These are phyloP conservation scores for Microcebus ravelobensis DNA, from an alignment of 2,113 vertebrate genomes.

Conservation along the genomic window DNA sequence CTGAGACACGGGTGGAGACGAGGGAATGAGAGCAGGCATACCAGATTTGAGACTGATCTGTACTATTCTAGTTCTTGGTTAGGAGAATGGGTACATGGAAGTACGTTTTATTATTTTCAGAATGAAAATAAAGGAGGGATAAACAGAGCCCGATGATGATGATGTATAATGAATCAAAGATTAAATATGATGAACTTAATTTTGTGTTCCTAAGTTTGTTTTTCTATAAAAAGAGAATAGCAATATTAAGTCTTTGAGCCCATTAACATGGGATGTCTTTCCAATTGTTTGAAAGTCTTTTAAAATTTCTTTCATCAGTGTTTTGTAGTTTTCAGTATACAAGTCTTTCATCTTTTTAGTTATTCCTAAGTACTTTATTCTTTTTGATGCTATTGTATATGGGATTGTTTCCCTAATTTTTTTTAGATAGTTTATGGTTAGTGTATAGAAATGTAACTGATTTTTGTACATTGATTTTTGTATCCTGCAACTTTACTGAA, in stretches of 20 bases:
- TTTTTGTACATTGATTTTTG: not conserved
- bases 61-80: not conserved
- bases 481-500: not conserved
- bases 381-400: not conserved
- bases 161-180: conserved; percentile 7
- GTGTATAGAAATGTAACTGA: not conserved
- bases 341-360: not conserved
- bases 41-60: fast-evolving
- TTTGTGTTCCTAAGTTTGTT: not conserved
- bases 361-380: not conserved
- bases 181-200: not conserved
- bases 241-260: not conserved
- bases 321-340: not conserved
- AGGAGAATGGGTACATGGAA: not conserved
- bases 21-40: not conserved
- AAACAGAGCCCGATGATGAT: not conserved
- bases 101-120: conserved; percentile 10
- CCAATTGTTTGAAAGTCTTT: not conserved
- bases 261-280: not conserved
- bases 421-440: not conserved
- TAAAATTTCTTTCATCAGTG: not conserved
- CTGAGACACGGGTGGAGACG: not conserved
- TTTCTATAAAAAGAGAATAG: not conserved
- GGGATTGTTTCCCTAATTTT: not conserved
- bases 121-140: not conserved